Base-by-base conservation (phyloP, 2,797 vertebrate genomes). In the Tenualosa ilisha region DNA sequence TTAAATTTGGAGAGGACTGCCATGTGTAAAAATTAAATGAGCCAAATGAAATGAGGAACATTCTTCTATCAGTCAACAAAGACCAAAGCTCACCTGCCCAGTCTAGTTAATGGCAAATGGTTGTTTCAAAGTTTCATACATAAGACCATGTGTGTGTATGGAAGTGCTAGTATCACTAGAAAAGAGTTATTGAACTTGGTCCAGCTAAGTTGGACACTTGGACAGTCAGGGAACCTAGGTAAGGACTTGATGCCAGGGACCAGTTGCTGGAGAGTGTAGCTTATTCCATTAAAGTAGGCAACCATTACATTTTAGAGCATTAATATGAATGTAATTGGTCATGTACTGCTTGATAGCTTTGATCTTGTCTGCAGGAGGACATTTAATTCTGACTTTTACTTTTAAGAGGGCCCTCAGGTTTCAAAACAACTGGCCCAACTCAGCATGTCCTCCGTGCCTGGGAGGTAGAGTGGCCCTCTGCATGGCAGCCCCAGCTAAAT, bases 401-500 rank as follows among this genome's bases (percentile, higher is more conserved):
- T 86, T 79, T 86, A 81, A 81, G 49, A 24, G 84, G 75, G 51
- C 81, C 51, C 89, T 90, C 87, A 1, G 83, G 54, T 90, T 91
- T 92, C 88, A 91, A 87, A 91, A 92, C 87, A 91, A 88, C 85
- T 86, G 51, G 46, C 63, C 51, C 81, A 83, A 13, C 82, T 54
- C 82, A n/a, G 50, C 37, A 37, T 83, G 51, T 88, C 82, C 61
- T 82, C 4, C 43, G 43, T 83, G 84, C 86, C 88, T 90, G 59
- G 86, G 81, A 87, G 88, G 82, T 79, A 46, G 84, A 63, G 82
- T 6, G 22, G 83, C 85, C 46, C 89, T 88, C 85, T 90, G 37
- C 84, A 86, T 89, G 88, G 90, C 51, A 85, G 84, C 86, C 46
- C 49, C 49, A 17, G 81, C 90, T 91, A 91, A 89, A 92, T 92